phyloP scores from a whole-genome alignment of 2,888 invertebrate species.

The Troides oblongomaculatus region DNA sequence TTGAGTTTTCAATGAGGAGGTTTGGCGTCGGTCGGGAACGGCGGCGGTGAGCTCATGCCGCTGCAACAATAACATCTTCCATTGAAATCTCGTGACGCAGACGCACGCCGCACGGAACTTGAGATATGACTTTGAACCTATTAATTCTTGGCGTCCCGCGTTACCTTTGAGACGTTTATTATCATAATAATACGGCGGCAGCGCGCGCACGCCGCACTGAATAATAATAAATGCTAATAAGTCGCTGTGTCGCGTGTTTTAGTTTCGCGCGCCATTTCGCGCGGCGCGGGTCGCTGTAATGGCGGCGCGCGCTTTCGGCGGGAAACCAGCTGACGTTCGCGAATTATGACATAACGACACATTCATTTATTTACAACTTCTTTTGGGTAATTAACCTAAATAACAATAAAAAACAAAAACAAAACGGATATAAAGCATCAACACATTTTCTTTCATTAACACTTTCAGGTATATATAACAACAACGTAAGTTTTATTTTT shows the following conservation, averaged over 20 bases:
- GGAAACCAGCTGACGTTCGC: conserved; percentile 28
- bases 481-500: too few relatives aligned
- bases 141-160: conserved; percentile 33
- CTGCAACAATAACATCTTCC: conserved; percentile 2
- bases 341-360: too few relatives aligned
- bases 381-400: too few relatives aligned
- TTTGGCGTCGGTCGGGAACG: too few relatives aligned
- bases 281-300: conserved; percentile 37
- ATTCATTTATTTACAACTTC: too few relatives aligned
- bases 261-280: conserved; percentile 39
- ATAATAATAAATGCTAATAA: conserved; percentile 53
- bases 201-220: conserved; percentile 36
- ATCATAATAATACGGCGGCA: conserved; percentile 44
- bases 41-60: neutral
- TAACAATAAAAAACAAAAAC: too few relatives aligned
- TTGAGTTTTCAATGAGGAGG: too few relatives aligned
- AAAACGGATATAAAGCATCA: too few relatives aligned
- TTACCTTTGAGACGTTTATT: conserved; percentile 37
- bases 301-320: conserved; percentile 39
- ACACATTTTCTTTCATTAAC: too few relatives aligned
- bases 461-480: too few relatives aligned
- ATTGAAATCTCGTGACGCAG: conserved; percentile 14
- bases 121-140: conserved; percentile 30
- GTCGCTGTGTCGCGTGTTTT: conserved; percentile 35
- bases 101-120: conserved; percentile 29